These are phyloP conservation scores for Pachyseris speciosa DNA, from an alignment of 64 coral and sea anemone species.

Conservation along the genomic window DNA sequence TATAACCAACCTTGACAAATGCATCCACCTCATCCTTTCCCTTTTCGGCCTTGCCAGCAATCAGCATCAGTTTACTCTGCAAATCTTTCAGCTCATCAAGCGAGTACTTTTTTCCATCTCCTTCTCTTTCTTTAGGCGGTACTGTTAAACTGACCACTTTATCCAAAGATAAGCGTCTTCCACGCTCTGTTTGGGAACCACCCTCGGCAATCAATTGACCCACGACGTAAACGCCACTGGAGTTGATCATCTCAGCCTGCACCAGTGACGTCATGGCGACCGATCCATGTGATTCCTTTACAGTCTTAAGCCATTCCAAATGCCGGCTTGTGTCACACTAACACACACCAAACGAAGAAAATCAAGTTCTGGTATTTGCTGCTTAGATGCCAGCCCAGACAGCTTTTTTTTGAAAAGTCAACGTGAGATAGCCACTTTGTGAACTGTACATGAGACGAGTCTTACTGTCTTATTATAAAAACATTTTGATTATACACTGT, in stretches of 20 bases:
- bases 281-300: slow-evolving; percentile 90
- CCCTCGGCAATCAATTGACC: background rate
- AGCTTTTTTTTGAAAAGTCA: too few species aligned
- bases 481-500: too few species aligned
- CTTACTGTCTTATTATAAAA: too few species aligned
- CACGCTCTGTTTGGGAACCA: background rate
- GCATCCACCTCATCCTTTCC: background rate
- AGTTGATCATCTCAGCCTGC: slow-evolving; percentile 70
- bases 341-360: background rate
- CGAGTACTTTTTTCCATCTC: background rate
- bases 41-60: slow-evolving; percentile 46
- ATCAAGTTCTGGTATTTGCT: background rate
- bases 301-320: slow-evolving; percentile 85
- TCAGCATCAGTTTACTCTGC: slow-evolving; percentile 81
- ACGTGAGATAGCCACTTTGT: too few species aligned
- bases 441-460: too few species aligned
- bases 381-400: too few species aligned
- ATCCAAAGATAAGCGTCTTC: background rate
- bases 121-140: background rate
- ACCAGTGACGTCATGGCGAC: slow-evolving; percentile 82
- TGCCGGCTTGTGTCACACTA: slow-evolving; percentile 67
- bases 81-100: slow-evolving; percentile 69
- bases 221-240: slow-evolving; percentile 60
- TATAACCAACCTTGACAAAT: background rate
- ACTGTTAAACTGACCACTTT: slow-evolving; percentile 11